These are phyloP conservation scores for Stictocephala bisonia DNA, from an alignment of 2,888 invertebrate genomes.

Conservation along the genomic window DNA sequence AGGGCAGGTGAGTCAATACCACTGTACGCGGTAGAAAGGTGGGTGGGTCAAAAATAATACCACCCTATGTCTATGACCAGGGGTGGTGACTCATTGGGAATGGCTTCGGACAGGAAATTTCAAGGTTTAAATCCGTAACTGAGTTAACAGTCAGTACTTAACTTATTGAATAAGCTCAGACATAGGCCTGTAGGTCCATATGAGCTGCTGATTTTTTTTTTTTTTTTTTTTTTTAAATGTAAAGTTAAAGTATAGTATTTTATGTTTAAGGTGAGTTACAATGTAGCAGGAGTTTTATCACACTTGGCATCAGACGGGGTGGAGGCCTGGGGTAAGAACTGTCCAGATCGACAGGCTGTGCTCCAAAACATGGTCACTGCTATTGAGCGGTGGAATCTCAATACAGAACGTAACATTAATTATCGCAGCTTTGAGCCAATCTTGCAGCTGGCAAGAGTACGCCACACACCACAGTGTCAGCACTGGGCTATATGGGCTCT, in stretches of 20 bases:
- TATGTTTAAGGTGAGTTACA: constrained; percentile 93
- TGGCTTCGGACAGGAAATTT: constrained; percentile 23
- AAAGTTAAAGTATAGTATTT: constrained; percentile 5
- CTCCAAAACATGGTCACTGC: constrained; percentile 81
- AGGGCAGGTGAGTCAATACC: too few relatives aligned
- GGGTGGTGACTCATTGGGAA: constrained; percentile 1
- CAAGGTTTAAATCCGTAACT: too few relatives aligned
- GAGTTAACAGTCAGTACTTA: too few relatives aligned
- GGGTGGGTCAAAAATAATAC: too few relatives aligned
- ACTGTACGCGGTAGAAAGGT: too few relatives aligned
- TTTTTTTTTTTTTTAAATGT: constrained; percentile 43
- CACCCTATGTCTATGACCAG: too few relatives aligned
- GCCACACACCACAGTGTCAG: constrained; percentile 91
- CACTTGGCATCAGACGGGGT: constrained; percentile 95
- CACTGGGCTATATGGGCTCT: constrained; percentile 98
- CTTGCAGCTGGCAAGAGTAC: constrained; percentile 81
- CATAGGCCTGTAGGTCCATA: too few relatives aligned
- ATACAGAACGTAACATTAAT: constrained; percentile 92
- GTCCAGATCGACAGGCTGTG: constrained; percentile 77
- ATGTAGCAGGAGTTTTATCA: constrained; percentile 94
- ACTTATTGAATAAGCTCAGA: too few relatives aligned
- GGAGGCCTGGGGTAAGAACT: constrained; percentile 79
- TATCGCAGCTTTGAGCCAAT: constrained; percentile 97
- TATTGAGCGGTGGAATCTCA: constrained; percentile 89
- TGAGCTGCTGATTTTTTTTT: too few relatives aligned